Evolutionary conservation across 1,140 invertebrate species (phyloP).

Genomic region (Bacillus rossius): DNA sequence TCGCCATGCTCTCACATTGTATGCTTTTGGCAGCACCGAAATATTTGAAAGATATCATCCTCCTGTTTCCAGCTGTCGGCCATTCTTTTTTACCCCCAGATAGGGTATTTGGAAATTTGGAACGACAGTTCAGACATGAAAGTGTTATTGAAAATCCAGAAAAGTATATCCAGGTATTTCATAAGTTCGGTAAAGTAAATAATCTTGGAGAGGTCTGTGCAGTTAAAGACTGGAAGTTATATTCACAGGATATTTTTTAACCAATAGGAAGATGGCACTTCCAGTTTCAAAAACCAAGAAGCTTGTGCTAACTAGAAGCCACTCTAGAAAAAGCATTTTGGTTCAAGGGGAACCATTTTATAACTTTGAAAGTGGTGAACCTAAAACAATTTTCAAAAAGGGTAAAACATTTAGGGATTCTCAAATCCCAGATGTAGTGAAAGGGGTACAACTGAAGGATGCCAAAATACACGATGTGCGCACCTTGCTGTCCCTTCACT

Average conservation of each 20-base stretch:
- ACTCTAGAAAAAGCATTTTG: background rate
- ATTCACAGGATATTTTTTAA: background rate
- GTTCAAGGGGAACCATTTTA: background rate
- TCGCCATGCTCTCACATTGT: background rate
- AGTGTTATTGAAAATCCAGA: background rate
- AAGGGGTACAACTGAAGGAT: no score
- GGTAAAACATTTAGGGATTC: background rate
- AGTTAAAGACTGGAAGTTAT: background rate
- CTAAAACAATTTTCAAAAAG: background rate
- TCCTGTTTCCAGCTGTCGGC: background rate
- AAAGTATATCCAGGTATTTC: conserved; percentile 5
- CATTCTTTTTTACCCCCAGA: conserved; percentile 5
- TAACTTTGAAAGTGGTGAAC: background rate
- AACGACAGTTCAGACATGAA: conserved; percentile 5
- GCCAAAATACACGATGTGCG: no score
- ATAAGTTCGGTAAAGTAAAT: background rate
- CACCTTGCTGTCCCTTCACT: no score
- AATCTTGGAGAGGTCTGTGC: background rate
- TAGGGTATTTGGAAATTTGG: conserved; percentile 13
- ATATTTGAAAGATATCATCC: conserved; percentile 3
- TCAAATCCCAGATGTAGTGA: no score
- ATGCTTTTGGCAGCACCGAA: conserved; percentile 1
- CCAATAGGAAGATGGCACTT: background rate
- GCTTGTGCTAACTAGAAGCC: background rate
- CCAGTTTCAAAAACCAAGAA: background rate